Evolutionary conservation across 2,797 vertebrate genomes (phyloP).

Genomic region (Scleropages formosus): DNA sequence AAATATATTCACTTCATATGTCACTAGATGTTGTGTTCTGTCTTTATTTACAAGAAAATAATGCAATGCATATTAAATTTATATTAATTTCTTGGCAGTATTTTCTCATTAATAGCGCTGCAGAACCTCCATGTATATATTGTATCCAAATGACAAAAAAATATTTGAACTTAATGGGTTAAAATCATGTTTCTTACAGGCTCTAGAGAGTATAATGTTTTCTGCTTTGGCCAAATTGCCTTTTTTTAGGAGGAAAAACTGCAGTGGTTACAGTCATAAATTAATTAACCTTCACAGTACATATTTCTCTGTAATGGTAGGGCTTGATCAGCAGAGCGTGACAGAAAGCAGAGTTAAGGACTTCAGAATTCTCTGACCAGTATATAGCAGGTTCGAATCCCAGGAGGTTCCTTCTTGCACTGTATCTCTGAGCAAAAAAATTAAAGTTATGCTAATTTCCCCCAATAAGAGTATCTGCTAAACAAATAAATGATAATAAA

Average conservation of each 20-base stretch:
- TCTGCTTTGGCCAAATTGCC: conserved; percentile 1
- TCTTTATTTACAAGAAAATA: background rate
- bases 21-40: background rate
- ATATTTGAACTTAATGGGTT: conserved; percentile 2
- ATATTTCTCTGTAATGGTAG: conserved; percentile 7
- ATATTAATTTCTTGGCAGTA: background rate
- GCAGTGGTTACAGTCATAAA: conserved; percentile 9
- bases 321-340: background rate
- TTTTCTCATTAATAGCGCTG: background rate
- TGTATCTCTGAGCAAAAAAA: background rate
- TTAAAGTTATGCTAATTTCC: conserved; percentile 15
- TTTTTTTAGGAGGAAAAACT: background rate
- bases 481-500: conserved; percentile 24
- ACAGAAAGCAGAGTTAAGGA: conserved; percentile 13
- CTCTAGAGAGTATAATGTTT: background rate
- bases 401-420: background rate
- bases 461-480: conserved; percentile 22
- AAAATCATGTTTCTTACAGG: background rate
- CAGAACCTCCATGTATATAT: background rate
- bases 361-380: background rate
- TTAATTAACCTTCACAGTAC: background rate
- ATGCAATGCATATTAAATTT: background rate
- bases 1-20: background rate
- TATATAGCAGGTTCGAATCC: background rate
- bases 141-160: background rate